Percentiles rank a stretch among this genome's conserved stretches.
These are phyloP conservation scores for Tridacna crocea DNA, from an alignment of 2,888 invertebrate species.

Conservation along the genomic window DNA sequence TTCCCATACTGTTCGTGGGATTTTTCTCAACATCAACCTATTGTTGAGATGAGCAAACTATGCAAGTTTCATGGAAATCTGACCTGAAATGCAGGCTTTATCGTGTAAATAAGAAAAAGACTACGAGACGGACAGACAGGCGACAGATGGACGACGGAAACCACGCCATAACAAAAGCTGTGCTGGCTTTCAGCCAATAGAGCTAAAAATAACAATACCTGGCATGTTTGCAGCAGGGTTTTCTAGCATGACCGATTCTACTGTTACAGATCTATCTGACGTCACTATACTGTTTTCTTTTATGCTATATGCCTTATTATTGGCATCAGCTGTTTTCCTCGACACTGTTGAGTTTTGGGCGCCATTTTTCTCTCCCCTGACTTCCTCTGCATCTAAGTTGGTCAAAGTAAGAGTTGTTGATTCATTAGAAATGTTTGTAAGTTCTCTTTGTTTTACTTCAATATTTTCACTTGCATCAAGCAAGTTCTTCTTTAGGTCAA, in stretches of 20 bases:
- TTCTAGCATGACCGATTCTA: conserved; percentile 15
- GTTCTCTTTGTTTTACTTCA: conserved; percentile 8
- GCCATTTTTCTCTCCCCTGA: not conserved
- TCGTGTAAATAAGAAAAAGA: too few relatives aligned
- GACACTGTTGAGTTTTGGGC: not conserved
- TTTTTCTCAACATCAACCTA: too few relatives aligned
- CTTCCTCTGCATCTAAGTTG: not conserved
- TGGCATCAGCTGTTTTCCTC: not conserved
- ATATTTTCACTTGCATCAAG: not conserved
- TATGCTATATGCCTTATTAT: not conserved
- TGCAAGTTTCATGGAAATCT: too few relatives aligned
- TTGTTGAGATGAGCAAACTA: too few relatives aligned
- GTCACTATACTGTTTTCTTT: conserved; percentile 14
- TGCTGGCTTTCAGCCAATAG: too few relatives aligned
- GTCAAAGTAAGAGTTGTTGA: not conserved
- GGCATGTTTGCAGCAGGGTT: conserved; percentile 6
- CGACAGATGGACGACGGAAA: too few relatives aligned
- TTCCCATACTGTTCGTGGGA: too few relatives aligned
- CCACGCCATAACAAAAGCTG: too few relatives aligned
- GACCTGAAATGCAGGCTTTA: too few relatives aligned
- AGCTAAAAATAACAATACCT: not conserved
- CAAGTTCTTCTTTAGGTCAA: not conserved
- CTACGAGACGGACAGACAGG: too few relatives aligned
- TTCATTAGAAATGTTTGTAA: conserved; percentile 3
- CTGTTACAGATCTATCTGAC: conserved; percentile 8